Percentiles rank a stretch among this genome's conserved stretches.
Conservation (phyloP, 2,113 vertebrate species). For the Echinops telfairi region DNA sequence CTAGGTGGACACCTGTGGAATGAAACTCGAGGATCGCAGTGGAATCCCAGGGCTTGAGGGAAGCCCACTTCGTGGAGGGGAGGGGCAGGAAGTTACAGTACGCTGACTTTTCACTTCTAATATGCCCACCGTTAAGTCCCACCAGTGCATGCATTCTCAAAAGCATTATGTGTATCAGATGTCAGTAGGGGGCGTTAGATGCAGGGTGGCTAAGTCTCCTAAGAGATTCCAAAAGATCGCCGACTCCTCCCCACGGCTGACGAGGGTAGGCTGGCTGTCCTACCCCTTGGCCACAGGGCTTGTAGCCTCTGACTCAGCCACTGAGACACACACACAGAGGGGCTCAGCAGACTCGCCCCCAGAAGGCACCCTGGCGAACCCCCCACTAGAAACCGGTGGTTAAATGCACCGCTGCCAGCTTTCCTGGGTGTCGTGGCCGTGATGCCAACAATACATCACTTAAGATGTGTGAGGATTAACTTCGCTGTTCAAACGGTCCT, state of each 20-base stretch:
- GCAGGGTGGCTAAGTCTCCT: background rate
- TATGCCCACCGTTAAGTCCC: background rate
- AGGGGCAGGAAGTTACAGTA: background rate
- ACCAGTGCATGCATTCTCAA: background rate
- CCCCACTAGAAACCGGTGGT: slow-evolving; percentile 14
- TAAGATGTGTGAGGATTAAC: slow-evolving; percentile 39
- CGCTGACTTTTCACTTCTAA: background rate
- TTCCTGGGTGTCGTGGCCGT: slow-evolving; percentile 38
- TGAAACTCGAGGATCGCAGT: background rate
- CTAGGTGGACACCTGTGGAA: background rate
- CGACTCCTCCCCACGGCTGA: background rate
- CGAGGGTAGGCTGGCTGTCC: too few species aligned
- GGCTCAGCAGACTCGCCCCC: background rate
- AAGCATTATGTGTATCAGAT: background rate
- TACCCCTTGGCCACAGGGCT: background rate
- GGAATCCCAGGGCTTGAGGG: background rate
- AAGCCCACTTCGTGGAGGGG: background rate
- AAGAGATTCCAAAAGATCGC: background rate
- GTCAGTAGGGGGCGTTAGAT: background rate
- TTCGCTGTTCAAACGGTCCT: background rate
- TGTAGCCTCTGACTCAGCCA: background rate
- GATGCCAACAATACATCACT: slow-evolving; percentile 36
- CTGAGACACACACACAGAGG: background rate
- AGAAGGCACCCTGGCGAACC: background rate
- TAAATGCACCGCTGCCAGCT: background rate